Percentiles rank a stretch among this genome's conserved stretches.
Evolutionary conservation across 2,888 invertebrate species (phyloP).

Genomic region (Keiferia lycopersicella): DNA sequence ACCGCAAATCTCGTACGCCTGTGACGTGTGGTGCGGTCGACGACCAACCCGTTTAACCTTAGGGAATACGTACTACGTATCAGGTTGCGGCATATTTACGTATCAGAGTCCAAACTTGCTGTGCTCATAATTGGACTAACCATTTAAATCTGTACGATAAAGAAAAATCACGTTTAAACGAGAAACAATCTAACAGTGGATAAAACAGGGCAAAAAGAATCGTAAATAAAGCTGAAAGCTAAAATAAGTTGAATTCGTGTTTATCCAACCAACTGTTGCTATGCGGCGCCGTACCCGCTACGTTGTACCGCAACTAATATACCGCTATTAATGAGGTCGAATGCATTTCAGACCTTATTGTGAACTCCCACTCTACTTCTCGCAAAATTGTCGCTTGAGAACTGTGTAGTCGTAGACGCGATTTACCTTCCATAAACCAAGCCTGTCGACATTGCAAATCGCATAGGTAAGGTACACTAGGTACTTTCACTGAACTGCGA

Average conservation of each 20-base stretch:
- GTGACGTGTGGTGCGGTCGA: constrained; percentile 3
- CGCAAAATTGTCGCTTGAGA: too few relatives aligned
- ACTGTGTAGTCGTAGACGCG: too few relatives aligned
- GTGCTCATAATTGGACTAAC: neutral
- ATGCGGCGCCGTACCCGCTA: constrained; percentile 4
- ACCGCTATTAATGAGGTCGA: constrained; percentile 49
- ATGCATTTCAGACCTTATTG: constrained; percentile 43
- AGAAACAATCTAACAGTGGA: neutral
- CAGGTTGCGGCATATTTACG: neutral
- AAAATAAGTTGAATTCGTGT: neutral
- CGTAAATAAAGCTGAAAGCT: neutral
- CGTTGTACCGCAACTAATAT: constrained; percentile 25
- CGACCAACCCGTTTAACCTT: constrained; percentile 14
- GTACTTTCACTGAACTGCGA: constrained; percentile 28
- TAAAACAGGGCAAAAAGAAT: neutral
- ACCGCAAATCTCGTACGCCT: constrained; percentile 22
- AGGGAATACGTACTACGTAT: constrained; percentile 10
- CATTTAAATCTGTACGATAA: neutral
- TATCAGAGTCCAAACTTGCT: neutral
- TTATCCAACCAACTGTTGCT: constrained; percentile 16
- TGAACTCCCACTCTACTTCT: constrained; percentile 42
- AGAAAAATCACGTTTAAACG: neutral
- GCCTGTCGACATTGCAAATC: constrained; percentile 11
- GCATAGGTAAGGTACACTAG: too few relatives aligned
- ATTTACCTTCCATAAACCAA: neutral